Evolutionary conservation across 2,888 invertebrate genomes (phyloP).

Genomic region (Agriopis leucophaearia): DNA sequence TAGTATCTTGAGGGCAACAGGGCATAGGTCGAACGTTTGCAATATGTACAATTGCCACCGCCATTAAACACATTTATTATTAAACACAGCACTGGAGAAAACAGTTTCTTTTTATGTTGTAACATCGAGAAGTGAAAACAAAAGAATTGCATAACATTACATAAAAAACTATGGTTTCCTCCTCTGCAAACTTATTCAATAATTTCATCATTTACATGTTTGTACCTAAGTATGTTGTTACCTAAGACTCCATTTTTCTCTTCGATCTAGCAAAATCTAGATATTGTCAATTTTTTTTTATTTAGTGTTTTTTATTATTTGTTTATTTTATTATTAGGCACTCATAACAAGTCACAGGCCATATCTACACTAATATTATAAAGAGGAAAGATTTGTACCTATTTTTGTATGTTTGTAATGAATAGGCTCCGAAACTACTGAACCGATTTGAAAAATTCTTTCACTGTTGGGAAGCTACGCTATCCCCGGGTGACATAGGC

Average conservation of each 20-base stretch:
- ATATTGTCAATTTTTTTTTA: not conserved
- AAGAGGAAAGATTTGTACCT: no score
- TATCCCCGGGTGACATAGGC: no score
- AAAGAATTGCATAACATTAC: conserved; percentile 9
- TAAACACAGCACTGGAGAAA: conserved; percentile 2
- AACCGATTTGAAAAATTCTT: no score
- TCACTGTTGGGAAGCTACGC: no score
- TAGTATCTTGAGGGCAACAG: not conserved
- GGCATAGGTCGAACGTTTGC: not conserved
- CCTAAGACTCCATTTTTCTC: not conserved
- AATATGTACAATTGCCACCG: not conserved
- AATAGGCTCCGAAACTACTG: no score
- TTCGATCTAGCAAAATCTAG: no score
- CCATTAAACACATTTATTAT: not conserved
- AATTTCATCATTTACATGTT: not conserved
- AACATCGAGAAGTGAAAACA: conserved; percentile 13
- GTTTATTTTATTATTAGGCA: no score
- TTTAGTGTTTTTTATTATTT: no score
- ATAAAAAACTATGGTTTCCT: conserved; percentile 11
- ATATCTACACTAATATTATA: no score
- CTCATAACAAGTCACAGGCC: no score
- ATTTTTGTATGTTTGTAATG: no score
- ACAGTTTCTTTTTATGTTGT: not conserved
- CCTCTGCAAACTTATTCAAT: not conserved
- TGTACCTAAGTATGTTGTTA: conserved; percentile 2